Conservation (phyloP, 1,140 invertebrate genomes). For the Achatina immaculata region DNA sequence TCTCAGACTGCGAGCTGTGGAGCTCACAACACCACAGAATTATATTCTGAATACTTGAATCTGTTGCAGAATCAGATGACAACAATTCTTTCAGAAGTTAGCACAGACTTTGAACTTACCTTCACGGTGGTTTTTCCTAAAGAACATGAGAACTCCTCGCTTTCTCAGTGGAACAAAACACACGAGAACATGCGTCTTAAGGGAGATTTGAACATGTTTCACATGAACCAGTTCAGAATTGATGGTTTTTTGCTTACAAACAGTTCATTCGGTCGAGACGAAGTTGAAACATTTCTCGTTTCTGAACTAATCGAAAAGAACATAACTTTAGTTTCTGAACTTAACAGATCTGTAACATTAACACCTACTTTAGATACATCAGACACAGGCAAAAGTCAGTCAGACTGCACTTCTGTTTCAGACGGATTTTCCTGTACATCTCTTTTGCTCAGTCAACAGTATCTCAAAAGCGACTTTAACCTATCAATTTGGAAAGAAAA, state of each 20-base stretch:
- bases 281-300: neutral
- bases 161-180: no score
- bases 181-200: no score
- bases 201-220: no score
- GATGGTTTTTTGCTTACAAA: neutral
- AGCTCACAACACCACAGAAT: neutral
- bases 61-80: neutral
- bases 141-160: no score
- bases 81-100: neutral
- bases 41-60: neutral
- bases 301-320: neutral
- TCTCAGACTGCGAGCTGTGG: no score
- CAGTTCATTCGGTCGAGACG: neutral
- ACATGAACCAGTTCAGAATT: neutral
- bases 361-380: neutral
- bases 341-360: neutral
- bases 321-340: neutral
- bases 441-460: neutral
- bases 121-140: no score
- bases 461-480: neutral
- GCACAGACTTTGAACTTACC: neutral
- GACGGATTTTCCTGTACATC: no score
- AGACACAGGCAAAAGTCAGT: neutral
- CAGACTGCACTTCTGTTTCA: no score
- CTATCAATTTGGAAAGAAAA: neutral